Conservation (phyloP, 2,113 vertebrate species). For the Blennius ocellaris region DNA sequence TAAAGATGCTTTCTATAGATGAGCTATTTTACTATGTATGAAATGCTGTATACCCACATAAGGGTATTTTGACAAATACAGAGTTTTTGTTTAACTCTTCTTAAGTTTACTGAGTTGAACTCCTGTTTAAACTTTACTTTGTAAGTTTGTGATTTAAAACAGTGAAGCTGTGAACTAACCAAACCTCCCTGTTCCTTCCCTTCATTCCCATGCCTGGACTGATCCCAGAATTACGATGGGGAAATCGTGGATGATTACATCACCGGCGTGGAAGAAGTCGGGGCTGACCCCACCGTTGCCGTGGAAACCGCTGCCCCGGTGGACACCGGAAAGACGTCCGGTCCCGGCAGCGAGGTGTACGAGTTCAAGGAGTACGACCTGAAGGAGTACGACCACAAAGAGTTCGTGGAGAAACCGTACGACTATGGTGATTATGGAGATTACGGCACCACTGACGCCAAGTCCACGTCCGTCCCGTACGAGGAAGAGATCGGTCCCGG, state of each 20-base stretch:
- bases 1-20: too few species aligned
- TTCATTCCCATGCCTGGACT: slow-evolving; percentile 16
- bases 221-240: slow-evolving; percentile 87
- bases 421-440: slow-evolving; percentile 88
- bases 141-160: slow-evolving; percentile 41
- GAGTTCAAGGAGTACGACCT: slow-evolving; percentile 89
- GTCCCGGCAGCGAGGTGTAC: slow-evolving; percentile 82
- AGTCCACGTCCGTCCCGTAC: slow-evolving; percentile 82
- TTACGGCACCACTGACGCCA: slow-evolving; percentile 87
- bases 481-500: slow-evolving; percentile 93
- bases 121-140: too few species aligned
- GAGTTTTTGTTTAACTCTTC: background rate
- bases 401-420: slow-evolving; percentile 81
- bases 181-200: slow-evolving; percentile 35
- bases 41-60: too few species aligned
- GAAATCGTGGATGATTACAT: slow-evolving; percentile 95
- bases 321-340: slow-evolving; percentile 65
- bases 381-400: slow-evolving; percentile 83
- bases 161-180: slow-evolving; percentile 40
- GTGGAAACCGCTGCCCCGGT: slow-evolving; percentile 66
- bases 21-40: too few species aligned
- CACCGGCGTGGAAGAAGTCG: slow-evolving; percentile 93
- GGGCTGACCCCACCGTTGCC: slow-evolving; percentile 83
- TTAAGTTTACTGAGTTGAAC: too few species aligned
- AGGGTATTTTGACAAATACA: slow-evolving; percentile 21